These are phyloP conservation scores for Cetonia aurata DNA, from an alignment of 2,888 invertebrate genomes.

Conservation along the genomic window DNA sequence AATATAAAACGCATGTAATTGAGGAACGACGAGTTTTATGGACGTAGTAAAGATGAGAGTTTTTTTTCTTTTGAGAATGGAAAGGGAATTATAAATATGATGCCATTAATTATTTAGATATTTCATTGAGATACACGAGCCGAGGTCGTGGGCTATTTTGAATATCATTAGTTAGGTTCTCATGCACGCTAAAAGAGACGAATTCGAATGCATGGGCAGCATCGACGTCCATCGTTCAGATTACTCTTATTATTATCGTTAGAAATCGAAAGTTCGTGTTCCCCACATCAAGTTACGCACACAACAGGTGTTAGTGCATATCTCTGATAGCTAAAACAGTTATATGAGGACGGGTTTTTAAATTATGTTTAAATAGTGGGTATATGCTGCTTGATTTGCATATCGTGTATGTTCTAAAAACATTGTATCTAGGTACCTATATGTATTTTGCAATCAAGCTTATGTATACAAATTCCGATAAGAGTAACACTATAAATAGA, in stretches of 20 bases:
- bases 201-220: neutral
- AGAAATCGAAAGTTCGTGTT: conserved; percentile 31
- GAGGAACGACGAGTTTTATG: conserved; percentile 34
- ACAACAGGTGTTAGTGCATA: conserved; percentile 1
- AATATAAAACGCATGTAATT: conserved; percentile 38
- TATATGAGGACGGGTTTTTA: too few species aligned
- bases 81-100: conserved; percentile 35
- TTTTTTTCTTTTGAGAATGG: conserved; percentile 21
- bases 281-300: neutral
- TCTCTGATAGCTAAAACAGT: too few species aligned
- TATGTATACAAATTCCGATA: too few species aligned
- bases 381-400: too few species aligned
- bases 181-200: conserved; percentile 3
- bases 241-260: conserved; percentile 19
- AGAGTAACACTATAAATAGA: too few species aligned
- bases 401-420: too few species aligned
- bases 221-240: neutral
- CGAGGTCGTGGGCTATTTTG: conserved; percentile 12
- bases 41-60: conserved; percentile 36
- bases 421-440: too few species aligned
- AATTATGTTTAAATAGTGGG: too few species aligned
- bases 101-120: conserved; percentile 35
- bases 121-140: conserved; percentile 28
- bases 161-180: conserved; percentile 28
- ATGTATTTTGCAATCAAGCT: too few species aligned